Base-by-base conservation (phyloP, 2,113 vertebrate genomes). In the Daboia siamensis region DNA sequence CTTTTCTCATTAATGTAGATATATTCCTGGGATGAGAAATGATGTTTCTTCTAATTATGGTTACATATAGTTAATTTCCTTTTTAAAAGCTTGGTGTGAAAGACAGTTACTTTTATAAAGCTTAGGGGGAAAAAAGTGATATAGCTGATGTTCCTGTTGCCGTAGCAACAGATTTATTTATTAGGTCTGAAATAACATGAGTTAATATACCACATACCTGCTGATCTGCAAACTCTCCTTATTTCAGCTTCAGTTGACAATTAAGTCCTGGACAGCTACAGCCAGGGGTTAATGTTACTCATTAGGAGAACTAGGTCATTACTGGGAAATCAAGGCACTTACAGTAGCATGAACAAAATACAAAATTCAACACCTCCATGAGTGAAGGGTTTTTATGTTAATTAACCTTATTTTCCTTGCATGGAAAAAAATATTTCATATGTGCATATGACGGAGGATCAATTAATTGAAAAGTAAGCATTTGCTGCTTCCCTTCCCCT, bases 301-400 rank as follows among this genome's bases (percentile, higher is more conserved):
- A 99, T 99, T 99, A 99, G 98, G 98, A 99, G 99, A 99, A 99
- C 98, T 99, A 98, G 99, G 99, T 99, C 99, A 99, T 99, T 99
- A 99, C 98, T 97, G 98, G 98, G 98, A 99, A 99, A 99, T 99
- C 99, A 99, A 99, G 98, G 98, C 98, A 99, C 98, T 99, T 99
- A 99, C 98, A 98, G 98, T 98, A 97, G 98, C 98, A 98, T 98
- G 97, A 97, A 97, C 97, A 97, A 98, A 97, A 98, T 97, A 98
- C 98, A 98, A 98, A 99, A 99, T 99, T 98, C 98, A 98, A 98
- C 98, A 98, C 99, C 98, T 98, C 97, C 94, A 98, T 93, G 98
- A 99, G 98, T 98, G 98, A 97, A 90, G 97, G 97, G 97, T 98
- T 98, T 98, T 99, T 99, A 98, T 99, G 99, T 99, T 99, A 99